phyloP scores from a whole-genome alignment of 1,140 invertebrate species.

The Trypoxylus dichotomus region DNA sequence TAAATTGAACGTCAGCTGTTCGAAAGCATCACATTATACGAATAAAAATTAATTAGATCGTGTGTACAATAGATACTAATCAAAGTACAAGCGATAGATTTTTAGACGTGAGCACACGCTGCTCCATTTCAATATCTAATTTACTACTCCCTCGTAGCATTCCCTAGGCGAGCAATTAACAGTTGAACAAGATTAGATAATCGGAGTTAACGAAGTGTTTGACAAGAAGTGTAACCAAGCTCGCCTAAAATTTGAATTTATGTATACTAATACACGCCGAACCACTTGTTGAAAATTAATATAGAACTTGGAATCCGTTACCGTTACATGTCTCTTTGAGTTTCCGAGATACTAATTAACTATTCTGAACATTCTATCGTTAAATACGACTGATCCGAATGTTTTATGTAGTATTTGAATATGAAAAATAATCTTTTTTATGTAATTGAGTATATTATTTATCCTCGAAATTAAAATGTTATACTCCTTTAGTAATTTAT shows the following conservation, averaged over 20 bases:
- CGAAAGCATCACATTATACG: background rate
- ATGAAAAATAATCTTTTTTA: too few relatives aligned
- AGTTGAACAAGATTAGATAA: background rate
- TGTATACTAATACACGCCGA: background rate
- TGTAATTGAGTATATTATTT: too few relatives aligned
- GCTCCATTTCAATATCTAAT: background rate
- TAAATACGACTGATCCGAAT: background rate
- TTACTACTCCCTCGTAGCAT: background rate
- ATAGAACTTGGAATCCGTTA: background rate
- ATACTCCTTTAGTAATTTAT: too few relatives aligned
- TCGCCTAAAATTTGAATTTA: background rate
- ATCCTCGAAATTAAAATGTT: too few relatives aligned
- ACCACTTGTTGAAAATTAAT: constrained; percentile 3
- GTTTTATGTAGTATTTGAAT: too few relatives aligned
- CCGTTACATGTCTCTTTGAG: background rate
- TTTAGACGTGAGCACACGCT: background rate
- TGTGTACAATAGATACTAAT: background rate
- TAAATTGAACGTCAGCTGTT: background rate
- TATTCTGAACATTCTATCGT: background rate
- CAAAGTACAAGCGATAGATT: background rate
- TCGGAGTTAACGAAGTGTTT: background rate
- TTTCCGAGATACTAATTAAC: background rate
- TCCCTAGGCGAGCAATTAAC: background rate
- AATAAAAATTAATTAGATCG: background rate
- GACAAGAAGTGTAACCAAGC: background rate